phyloP scores from a whole-genome alignment of 2,797 vertebrate genomes.

The Eulemur rubriventer region DNA sequence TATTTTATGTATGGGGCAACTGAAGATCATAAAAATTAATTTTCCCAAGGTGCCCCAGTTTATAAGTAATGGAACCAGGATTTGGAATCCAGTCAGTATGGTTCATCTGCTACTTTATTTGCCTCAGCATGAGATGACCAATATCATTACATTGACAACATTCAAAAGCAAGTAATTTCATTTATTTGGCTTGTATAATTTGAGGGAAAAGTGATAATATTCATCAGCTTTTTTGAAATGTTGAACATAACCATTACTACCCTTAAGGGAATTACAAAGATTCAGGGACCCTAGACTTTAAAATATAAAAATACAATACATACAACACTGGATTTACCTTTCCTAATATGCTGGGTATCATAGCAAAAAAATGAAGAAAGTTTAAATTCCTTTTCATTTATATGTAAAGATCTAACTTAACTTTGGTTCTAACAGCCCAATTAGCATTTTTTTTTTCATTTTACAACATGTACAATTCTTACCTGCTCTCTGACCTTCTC shows the following conservation, averaged over 20 bases:
- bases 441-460: constrained; percentile 56
- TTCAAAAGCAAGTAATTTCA: background rate
- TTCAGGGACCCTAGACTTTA: background rate
- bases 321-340: background rate
- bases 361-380: background rate
- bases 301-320: background rate
- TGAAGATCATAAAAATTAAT: background rate
- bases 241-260: background rate
- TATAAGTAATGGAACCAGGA: background rate
- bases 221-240: background rate
- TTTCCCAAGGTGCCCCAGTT: background rate
- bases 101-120: background rate
- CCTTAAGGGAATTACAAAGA: background rate
- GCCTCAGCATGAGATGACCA: background rate
- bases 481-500: background rate
- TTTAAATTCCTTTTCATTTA: background rate
- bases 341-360: background rate
- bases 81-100: background rate
- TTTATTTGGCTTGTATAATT: background rate
- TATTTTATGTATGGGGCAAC: background rate
- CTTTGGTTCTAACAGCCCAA: background rate
- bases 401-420: background rate
- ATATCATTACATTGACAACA: background rate
- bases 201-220: background rate
- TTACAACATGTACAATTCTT: background rate